These are phyloP conservation scores for Heterodera filipjevi DNA, from an alignment of 2,888 invertebrate genomes.

Conservation along the genomic window DNA sequence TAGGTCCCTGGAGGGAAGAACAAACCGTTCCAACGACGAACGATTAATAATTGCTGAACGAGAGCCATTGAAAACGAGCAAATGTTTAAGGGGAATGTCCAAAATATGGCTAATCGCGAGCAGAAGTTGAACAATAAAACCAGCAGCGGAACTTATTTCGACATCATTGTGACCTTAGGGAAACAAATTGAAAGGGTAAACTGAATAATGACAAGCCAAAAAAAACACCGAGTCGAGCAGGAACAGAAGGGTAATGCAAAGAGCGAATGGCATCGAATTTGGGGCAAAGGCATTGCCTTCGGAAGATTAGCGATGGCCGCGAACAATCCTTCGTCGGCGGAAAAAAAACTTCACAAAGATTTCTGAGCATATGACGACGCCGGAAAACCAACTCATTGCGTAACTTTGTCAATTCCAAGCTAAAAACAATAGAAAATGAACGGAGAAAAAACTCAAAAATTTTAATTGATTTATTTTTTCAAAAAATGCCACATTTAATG, in stretches of 20 bases:
- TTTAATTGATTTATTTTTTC: neutral
- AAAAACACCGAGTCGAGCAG: slow-evolving; percentile 39
- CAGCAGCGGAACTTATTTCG: slow-evolving; percentile 82
- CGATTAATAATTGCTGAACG: slow-evolving; percentile 78
- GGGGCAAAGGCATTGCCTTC: slow-evolving; percentile 41
- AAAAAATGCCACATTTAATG: too few species aligned
- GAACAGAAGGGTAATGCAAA: slow-evolving; percentile 49
- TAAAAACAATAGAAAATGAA: neutral
- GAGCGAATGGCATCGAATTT: slow-evolving; percentile 50
- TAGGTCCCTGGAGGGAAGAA: too few species aligned
- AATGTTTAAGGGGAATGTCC: slow-evolving; percentile 83
- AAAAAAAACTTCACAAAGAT: slow-evolving; percentile 39
- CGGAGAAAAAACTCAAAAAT: neutral
- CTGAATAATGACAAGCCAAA: neutral
- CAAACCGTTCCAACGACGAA: slow-evolving; percentile 71
- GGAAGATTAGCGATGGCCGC: slow-evolving; percentile 2
- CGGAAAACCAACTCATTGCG: slow-evolving; percentile 45
- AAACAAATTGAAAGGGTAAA: neutral
- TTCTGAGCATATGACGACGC: slow-evolving; percentile 43
- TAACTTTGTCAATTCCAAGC: slow-evolving; percentile 21
- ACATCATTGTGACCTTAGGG: slow-evolving; percentile 72
- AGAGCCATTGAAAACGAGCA: slow-evolving; percentile 81
- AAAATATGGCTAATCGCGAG: slow-evolving; percentile 81
- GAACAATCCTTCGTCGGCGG: slow-evolving; percentile 18
- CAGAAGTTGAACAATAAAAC: slow-evolving; percentile 82